Evolutionary conservation across 2,888 invertebrate species (phyloP).

Genomic region (Synanthedon tipuliformis): DNA sequence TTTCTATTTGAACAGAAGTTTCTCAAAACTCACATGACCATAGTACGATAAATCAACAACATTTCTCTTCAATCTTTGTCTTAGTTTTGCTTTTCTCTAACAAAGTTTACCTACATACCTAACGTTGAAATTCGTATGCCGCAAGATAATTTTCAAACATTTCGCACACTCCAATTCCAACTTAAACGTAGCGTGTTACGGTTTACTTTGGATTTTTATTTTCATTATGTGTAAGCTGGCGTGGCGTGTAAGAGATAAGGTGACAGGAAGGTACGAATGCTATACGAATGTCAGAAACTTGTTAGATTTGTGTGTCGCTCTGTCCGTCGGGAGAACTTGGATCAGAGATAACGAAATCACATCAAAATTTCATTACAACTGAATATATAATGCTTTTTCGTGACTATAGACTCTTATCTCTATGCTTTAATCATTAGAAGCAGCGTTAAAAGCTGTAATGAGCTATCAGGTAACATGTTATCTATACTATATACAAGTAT

Average conservation of each 20-base stretch:
- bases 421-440: too few species aligned
- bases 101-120: background rate
- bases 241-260: background rate
- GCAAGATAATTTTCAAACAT: background rate
- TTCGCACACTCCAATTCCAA: too few species aligned
- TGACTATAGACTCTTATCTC: too few species aligned
- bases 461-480: too few species aligned
- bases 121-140: background rate
- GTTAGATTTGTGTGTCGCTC: background rate
- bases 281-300: background rate
- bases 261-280: background rate
- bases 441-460: too few species aligned
- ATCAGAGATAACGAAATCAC: background rate
- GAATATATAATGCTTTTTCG: too few species aligned
- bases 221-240: background rate
- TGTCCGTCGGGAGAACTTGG: background rate
- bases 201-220: background rate
- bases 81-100: background rate
- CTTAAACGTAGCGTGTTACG: background rate
- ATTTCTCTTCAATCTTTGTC: background rate
- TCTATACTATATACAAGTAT: too few species aligned
- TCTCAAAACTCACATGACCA: background rate
- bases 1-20: too few species aligned
- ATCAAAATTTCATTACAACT: too few species aligned
- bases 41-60: background rate